Evolutionary conservation across 2,888 invertebrate genomes (phyloP), one percentile per base, ranked within the genome.

Genomic region (Plagodis dolabraria): DNA sequence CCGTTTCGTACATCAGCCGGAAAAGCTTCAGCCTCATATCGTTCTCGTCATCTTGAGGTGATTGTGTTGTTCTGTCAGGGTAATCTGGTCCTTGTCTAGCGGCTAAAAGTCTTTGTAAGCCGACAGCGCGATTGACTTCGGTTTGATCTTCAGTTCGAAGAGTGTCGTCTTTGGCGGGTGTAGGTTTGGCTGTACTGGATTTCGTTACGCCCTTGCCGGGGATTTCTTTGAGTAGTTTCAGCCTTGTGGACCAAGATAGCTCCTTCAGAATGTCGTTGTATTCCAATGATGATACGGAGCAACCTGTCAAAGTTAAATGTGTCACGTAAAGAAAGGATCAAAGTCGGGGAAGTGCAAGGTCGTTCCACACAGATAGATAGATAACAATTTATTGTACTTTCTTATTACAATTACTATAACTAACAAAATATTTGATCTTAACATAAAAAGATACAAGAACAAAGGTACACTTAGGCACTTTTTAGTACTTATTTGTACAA

Each of bases 1-100:
- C 81, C 0, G 85, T 83, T 45, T 90, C 89, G 33, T 89, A 87
- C 89, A 90, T 90, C 0, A 90, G 72, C 0, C 87, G 63, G 57
- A 88, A 89, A 0, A 89, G 57, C 40, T 89, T 89, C 0, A 89
- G 53, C 42, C 87, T 78, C 83, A 89, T 89, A 4, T 72, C 79
- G 1, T 65, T 75, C 0, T 89, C 88, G 22, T 86, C 85, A 9
- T 33, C 35, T 8, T 43, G 9, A 6, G 43, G 0, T 5, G 6
- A 7, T 43, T 43, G 43, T 7, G 38, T 38, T 38, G 38, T 38
- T 10, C 10, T 40, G 10, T 10, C 10, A 11, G 43, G 43, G 5
- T 10, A 8, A 4, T 7, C 12, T 43, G 0, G 0, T 12, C 5
- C 43, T 12, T 43, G 11, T 12, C 43, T 11, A 12, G 43, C 43